Evolutionary conservation across 2,113 vertebrate genomes (phyloP), one percentile per base, ranked within the genome.

Genomic region (Stercorarius parasiticus): DNA sequence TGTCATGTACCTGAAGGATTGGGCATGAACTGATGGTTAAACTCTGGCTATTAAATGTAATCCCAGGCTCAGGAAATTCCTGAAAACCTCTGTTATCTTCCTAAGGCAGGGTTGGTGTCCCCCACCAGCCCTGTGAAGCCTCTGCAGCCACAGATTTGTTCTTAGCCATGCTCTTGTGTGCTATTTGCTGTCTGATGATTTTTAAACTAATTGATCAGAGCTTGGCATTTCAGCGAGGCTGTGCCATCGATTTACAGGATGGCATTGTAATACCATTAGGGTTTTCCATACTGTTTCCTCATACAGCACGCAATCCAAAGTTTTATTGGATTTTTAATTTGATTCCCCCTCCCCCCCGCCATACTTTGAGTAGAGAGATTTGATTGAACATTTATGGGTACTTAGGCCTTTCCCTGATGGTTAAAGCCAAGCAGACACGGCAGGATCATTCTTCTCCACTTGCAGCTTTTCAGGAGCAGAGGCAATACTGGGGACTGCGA

Each of bases 51-150:
- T 62, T 59, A 64, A 86, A 77, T 27, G n/a, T 67, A 89, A 6
- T 43, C 18, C 19, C 53, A 59, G 72, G 15, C 43, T 81, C 13
- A 52, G 67, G 29, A 53, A 38, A 36, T 20, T 42, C 36, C 64
- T 56, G 67, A 82, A 81, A 83, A 65, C 11, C 47, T 30, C 61
- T 59, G 3, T 29, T 73, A 78, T 50, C 43, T 47, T 70, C 40
- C 55, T 47, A 13, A 77, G 34, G 29, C 17, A 34, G 22, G 7
- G 3, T 45, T 1, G 0, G 0, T 42, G 53, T 56, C 20, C 36
- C 45, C 45, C 52, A 18, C 23, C 43, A 66, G 45, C 29, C 21
- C 53, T 29, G 43, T 50, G 58, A 58, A 86, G 21, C 58, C n/a
- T 53, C 56, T 67, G 23, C 52, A 82, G 38, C 36, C 45, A 14